These are phyloP conservation scores for Slavum lentiscoides DNA, from an alignment of 2,888 invertebrate genomes.

Conservation along the genomic window DNA sequence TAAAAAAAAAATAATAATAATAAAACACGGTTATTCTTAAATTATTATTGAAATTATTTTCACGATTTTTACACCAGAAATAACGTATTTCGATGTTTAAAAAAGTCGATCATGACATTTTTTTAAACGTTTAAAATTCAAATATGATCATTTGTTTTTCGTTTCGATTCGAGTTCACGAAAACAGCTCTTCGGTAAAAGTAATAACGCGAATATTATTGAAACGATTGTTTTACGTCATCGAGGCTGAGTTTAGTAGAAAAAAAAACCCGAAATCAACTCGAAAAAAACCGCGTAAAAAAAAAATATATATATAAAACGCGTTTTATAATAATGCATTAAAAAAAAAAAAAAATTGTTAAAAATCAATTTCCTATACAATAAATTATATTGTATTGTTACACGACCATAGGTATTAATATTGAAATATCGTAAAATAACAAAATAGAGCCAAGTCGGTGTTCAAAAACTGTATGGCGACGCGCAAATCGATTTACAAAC, in stretches of 20 bases:
- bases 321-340: too few species aligned
- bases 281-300: neutral
- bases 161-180: neutral
- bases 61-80: too few species aligned
- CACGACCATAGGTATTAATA: neutral
- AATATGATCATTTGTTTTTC: neutral
- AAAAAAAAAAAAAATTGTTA: neutral
- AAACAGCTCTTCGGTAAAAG: neutral
- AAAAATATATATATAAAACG: too few species aligned
- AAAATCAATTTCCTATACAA: neutral
- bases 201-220: neutral
- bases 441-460: neutral
- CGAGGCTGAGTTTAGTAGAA: too few species aligned
- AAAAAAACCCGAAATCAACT: neutral
- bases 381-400: neutral
- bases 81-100: too few species aligned
- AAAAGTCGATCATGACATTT: too few species aligned
- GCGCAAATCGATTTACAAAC: constrained; percentile 27
- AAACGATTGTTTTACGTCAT: neutral
- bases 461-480: neutral
- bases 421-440: neutral
- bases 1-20: too few species aligned
- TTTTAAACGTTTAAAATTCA: too few species aligned
- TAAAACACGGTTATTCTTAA: too few species aligned
- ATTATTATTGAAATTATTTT: too few species aligned